Evolutionary conservation across 2,113 vertebrate species (phyloP).

Genomic region (Colaptes auratus): DNA sequence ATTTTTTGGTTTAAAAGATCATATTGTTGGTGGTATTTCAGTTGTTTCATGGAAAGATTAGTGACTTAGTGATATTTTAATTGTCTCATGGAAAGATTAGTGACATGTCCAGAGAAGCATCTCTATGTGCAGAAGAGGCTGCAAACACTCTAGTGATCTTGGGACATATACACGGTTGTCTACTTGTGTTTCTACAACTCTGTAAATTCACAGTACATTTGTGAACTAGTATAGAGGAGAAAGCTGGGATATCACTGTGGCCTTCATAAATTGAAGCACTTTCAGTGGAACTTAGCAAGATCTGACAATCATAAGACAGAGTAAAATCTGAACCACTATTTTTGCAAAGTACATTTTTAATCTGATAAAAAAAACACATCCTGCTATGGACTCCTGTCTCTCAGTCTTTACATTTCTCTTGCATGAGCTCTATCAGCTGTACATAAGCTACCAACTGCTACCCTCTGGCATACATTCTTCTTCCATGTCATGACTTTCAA

Average conservation of each 20-base stretch:
- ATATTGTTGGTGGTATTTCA: constrained; percentile 1
- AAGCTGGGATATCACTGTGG: background rate
- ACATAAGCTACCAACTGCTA: background rate
- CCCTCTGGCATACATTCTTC: background rate
- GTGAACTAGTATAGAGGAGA: background rate
- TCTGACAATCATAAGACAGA: background rate
- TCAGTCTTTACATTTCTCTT: background rate
- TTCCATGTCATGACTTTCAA: background rate
- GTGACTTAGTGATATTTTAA: constrained; percentile 11
- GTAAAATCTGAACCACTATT: background rate
- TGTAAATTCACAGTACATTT: background rate
- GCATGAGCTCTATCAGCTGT: background rate
- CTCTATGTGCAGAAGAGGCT: background rate
- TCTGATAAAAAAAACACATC: background rate
- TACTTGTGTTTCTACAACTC: background rate
- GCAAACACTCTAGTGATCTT: background rate
- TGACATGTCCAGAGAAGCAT: background rate
- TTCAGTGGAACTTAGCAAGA: background rate
- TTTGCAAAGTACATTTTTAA: background rate
- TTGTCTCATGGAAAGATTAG: background rate
- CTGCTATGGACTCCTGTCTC: background rate
- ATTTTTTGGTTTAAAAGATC: background rate
- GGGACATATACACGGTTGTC: background rate
- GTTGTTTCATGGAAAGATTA: background rate
- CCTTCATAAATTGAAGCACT: background rate